Evolutionary conservation across 2,888 invertebrate species (phyloP), one percentile per base, ranked within the genome.

Genomic region (Perizoma flavofasciatum): DNA sequence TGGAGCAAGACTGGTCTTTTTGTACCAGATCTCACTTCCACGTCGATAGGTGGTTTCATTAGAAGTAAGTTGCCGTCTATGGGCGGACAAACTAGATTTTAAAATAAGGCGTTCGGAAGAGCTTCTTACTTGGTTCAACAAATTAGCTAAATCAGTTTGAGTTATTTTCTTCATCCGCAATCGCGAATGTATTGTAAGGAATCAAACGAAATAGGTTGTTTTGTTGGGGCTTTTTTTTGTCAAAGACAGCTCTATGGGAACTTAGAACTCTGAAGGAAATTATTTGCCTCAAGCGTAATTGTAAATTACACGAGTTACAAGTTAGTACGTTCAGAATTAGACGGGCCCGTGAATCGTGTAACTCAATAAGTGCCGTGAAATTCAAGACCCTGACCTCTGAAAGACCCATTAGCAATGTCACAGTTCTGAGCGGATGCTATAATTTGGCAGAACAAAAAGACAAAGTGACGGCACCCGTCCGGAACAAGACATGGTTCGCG

Each of bases 1-100:
- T 86, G 81, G 82, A 85, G 82, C 81, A 77, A 46, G 78, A 82
- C 86, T 80, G 81, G 82, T 81, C 46, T 58, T 62, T 57, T 87
- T 86, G 61, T 64, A 48, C 51, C 66, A 68, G 77, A 77, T 80
- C 81, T 81, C 80, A 78, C 76, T 76, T 76, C 78, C 70, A 75
- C 72, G 67, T 74, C 77, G 76, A 72, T 71, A 73, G 74, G 71
- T 74, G 75, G 75, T 80, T 79, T 78, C 79, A 74, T 77, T 77
- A 77, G 70, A 3, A 64, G 75, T 69, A 77, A 69, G 68, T 67
- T 68, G 65, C 69, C 80, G 60, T 79, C 73, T 77, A 81, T 65
- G 78, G 80, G 55, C 54, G 63, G 64, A 46, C 55, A 63, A 63
- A 68, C 66, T 57, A 55, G 60, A 60, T 56, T 49, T 47, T 47